Evolutionary conservation across 2,113 vertebrate genomes (phyloP), one percentile per base, ranked within the genome.

Genomic region (Poeciliopsis occidentalis): DNA sequence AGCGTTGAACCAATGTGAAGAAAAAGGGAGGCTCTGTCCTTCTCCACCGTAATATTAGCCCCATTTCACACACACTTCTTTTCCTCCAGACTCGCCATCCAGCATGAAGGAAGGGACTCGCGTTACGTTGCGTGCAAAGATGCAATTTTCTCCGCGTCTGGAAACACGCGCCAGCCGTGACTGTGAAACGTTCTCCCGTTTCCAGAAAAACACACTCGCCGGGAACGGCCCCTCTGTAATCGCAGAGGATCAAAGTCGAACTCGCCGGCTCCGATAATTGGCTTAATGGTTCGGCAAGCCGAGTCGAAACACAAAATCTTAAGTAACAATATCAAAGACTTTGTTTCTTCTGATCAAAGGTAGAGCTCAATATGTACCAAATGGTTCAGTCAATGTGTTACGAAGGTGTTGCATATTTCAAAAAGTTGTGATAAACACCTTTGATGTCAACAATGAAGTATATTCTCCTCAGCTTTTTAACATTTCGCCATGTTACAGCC

Each of bases 41-140:
- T 4, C 39, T 15, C 39, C 4, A 27, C 26, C 57, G 6, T 62
- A 51, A 69, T n/a, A 39, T 41, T 68, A 71, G 47, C 0, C 11
- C 57, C n/a, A 3, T 31, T 37, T 44, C 57, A 61, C 60, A 44
- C 64, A 69, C 60, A 29, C 67, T 37, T 31, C 32, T 32, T 57
- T 26, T 24, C 22, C 63, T 24, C 6, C 15, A 13, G 10, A 41
- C 77, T 26, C 1, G 8, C 39, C 29, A 24, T 61, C 30, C 63
- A 61, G n/a, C 69, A 34, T 44, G 10, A 71, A 76, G 74, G 75
- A 72, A 60, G 34, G 31, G 80, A 73, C 72, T 87, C 69, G 13
- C 78, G 78, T 88, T 89, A 78, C 71, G 63, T 89, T 84, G 85
- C 83, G 85, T 91, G 89, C 86, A 71, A 81, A 76, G 71, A 66